phyloP scores from a whole-genome alignment of 1,140 invertebrate genomes.

The Ganaspis sp. region DNA sequence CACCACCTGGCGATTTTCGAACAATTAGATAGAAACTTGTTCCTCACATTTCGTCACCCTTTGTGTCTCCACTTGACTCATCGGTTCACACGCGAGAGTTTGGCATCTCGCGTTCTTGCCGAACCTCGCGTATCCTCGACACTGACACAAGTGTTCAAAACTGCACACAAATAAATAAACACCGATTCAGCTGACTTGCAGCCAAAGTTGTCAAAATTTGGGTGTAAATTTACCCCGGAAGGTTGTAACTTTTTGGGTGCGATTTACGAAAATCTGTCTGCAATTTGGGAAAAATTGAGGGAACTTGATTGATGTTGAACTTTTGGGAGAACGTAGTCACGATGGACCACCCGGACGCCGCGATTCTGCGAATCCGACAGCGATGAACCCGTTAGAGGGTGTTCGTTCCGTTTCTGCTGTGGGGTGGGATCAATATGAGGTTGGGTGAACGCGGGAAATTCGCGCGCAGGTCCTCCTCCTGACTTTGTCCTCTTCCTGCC shows the following conservation, averaged over 20 bases:
- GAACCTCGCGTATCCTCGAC: not conserved
- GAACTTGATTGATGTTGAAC: not conserved
- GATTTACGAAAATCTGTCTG: too few species aligned
- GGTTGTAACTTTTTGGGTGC: not conserved
- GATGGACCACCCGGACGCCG: conserved; percentile 66
- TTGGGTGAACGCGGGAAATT: conserved; percentile 76
- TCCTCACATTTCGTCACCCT: too few species aligned
- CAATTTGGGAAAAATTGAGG: not conserved
- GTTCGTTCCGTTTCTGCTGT: conserved; percentile 57
- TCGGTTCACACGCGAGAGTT: not conserved
- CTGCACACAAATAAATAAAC: not conserved
- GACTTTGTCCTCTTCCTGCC: conserved; percentile 45
- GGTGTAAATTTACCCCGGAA: not conserved
- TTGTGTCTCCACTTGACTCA: not conserved
- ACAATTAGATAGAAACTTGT: too few species aligned
- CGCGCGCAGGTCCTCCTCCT: conserved; percentile 75
- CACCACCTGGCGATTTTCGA: not conserved
- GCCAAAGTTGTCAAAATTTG: not conserved
- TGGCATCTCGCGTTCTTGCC: not conserved
- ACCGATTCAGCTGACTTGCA: not conserved
- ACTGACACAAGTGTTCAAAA: not conserved
- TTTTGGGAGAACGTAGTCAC: conserved; percentile 1
- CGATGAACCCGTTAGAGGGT: conserved; percentile 56
- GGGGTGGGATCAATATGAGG: conserved; percentile 77
- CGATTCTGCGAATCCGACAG: conserved; percentile 70